phyloP scores from a whole-genome alignment of 2,888 invertebrate genomes.

The Oscheius myriophilus region DNA sequence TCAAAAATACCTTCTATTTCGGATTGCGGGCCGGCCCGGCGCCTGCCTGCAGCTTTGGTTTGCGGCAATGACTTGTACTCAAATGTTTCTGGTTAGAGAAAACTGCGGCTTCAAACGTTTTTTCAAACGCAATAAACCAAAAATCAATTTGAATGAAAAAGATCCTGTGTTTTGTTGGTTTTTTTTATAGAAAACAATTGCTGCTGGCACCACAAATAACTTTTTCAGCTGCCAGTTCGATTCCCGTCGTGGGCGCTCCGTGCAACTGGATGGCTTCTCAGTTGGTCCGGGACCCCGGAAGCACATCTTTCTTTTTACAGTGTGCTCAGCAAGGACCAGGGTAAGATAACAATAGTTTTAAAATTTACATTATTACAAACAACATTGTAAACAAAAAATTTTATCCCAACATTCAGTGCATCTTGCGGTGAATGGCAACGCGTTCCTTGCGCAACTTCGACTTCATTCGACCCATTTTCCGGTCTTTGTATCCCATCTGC shows the following conservation, averaged over 20 bases:
- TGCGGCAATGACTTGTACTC: too few relatives aligned
- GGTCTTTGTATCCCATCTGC: conserved; percentile 45
- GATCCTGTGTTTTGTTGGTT: too few relatives aligned
- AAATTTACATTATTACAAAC: neutral
- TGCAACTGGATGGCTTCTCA: conserved; percentile 65
- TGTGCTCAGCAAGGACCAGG: conserved; percentile 60
- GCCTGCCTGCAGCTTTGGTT: too few relatives aligned
- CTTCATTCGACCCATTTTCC: conserved; percentile 41
- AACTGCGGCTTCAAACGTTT: too few relatives aligned
- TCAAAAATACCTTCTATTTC: too few relatives aligned
- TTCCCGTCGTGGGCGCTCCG: conserved; percentile 48
- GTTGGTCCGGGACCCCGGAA: conserved; percentile 54
- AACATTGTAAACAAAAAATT: conserved; percentile 11
- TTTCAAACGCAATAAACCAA: too few relatives aligned
- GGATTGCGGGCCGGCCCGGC: too few relatives aligned
- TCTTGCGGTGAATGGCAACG: conserved; percentile 68
- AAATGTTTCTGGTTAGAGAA: too few relatives aligned
- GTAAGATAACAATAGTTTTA: conserved; percentile 31
- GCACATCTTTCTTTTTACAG: conserved; percentile 63
- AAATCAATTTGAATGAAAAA: too few relatives aligned
- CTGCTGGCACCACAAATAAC: too few relatives aligned
- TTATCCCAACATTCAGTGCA: conserved; percentile 41
- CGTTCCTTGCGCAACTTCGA: conserved; percentile 60
- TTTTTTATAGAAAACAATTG: too few relatives aligned
- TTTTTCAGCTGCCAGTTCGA: conserved; percentile 40